Evolutionary conservation across 2,888 invertebrate genomes (phyloP).

Genomic region (Cyclophora albipunctata): DNA sequence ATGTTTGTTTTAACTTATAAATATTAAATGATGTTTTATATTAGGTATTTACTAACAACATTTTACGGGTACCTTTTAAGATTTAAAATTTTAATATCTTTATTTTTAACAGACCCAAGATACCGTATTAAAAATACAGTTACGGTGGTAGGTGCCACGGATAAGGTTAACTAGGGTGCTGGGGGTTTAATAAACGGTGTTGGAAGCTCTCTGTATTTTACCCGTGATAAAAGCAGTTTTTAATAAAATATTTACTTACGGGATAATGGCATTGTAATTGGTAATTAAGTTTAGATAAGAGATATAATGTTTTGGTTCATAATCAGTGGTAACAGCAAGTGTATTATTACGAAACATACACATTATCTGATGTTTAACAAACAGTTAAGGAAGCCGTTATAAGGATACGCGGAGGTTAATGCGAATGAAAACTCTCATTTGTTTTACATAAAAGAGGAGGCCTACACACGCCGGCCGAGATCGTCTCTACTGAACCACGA

Average conservation of each 20-base stretch:
- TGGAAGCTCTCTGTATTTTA: slow-evolving; percentile 18
- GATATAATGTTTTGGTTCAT: no score
- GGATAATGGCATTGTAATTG: no score
- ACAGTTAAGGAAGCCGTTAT: background rate
- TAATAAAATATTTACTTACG: slow-evolving; percentile 20
- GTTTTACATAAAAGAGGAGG: slow-evolving; percentile 6
- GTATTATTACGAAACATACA: no score
- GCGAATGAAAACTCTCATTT: slow-evolving; percentile 6
- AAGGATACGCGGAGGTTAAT: slow-evolving; percentile 3
- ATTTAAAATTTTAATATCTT: slow-evolving; percentile 14
- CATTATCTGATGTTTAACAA: no score
- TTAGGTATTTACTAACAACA: slow-evolving; percentile 25
- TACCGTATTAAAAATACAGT: slow-evolving; percentile 19
- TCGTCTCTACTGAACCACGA: slow-evolving; percentile 39
- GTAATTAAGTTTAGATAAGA: no score
- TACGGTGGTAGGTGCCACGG: slow-evolving; percentile 5
- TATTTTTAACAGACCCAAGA: slow-evolving; percentile 9
- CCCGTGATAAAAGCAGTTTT: slow-evolving; percentile 17
- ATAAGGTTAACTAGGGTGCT: slow-evolving; percentile 23
- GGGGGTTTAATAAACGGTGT: slow-evolving; percentile 21
- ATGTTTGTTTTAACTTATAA: slow-evolving; percentile 36
- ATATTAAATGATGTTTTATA: slow-evolving; percentile 41
- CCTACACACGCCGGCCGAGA: slow-evolving; percentile 12
- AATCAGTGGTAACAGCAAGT: no score
- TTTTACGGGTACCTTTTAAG: slow-evolving; percentile 28